Percentiles rank a stretch among this genome's conserved stretches.
Evolutionary conservation across 2,888 invertebrate species (phyloP).

Genomic region (Willowsia nigromaculata): DNA sequence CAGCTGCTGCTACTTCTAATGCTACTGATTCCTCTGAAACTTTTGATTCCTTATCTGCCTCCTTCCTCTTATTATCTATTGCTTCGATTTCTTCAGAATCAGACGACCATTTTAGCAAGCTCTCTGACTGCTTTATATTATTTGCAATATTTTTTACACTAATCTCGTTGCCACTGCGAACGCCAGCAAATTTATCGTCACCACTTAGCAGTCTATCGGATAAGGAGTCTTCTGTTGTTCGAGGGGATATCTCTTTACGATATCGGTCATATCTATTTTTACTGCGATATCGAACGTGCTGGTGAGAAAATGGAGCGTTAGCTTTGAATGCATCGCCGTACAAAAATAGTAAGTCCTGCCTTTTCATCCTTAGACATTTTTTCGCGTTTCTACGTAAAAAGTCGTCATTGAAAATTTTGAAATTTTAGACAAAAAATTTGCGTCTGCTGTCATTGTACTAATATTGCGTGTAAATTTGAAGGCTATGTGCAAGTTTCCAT

Average conservation of each 20-base stretch:
- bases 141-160: neutral
- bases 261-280: neutral
- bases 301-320: neutral
- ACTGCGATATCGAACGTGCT: neutral
- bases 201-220: neutral
- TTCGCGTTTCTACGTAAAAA: neutral
- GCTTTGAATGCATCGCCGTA: neutral
- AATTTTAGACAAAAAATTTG: neutral
- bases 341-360: slow-evolving; percentile 15
- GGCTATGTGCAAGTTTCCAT: slow-evolving; percentile 10
- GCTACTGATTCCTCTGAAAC: neutral
- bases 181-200: neutral
- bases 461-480: neutral
- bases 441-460: neutral
- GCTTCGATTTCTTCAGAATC: neutral
- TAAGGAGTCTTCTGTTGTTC: slow-evolving; percentile 24
- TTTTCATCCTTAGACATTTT: neutral
- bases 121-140: slow-evolving; percentile 6
- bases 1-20: neutral
- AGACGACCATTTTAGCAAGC: slow-evolving; percentile 20
- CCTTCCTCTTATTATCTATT: neutral
- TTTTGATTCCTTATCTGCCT: neutral
- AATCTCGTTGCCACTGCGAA: slow-evolving; percentile 34
- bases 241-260: too few relatives aligned
- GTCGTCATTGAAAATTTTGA: neutral